A percentile compares a stretch with the other conserved stretches of the same genome.
These are phyloP conservation scores for Cremastinae sp. DNA, from an alignment of 2,888 invertebrate species.

Conservation along the genomic window DNA sequence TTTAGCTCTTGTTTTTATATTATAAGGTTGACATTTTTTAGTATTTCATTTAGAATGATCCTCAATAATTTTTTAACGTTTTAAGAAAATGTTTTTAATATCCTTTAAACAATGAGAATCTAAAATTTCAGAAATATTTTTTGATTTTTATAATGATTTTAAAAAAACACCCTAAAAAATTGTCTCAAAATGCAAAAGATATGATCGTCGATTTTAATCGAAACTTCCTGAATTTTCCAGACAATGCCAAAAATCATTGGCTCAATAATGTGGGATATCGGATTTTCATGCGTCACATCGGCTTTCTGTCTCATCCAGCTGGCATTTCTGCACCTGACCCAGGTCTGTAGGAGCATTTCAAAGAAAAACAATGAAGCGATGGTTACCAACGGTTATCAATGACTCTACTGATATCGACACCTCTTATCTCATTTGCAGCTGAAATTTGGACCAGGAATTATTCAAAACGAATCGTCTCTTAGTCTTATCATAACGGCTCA, in stretches of 20 bases:
- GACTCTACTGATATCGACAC: background rate
- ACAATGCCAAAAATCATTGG: slow-evolving; percentile 81
- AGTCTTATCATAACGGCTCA: slow-evolving; percentile 81
- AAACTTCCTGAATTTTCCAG: slow-evolving; percentile 67
- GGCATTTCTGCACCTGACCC: slow-evolving; percentile 82
- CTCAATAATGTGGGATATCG: slow-evolving; percentile 82
- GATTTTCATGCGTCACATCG: slow-evolving; percentile 82
- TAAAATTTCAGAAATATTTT: too few species aligned
- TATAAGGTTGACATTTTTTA: too few species aligned
- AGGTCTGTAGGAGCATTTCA: slow-evolving; percentile 78
- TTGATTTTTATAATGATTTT: too few species aligned
- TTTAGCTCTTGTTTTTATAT: too few species aligned
- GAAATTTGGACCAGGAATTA: slow-evolving; percentile 81
- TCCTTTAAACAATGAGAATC: too few species aligned
- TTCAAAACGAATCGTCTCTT: slow-evolving; percentile 81
- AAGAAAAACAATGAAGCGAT: slow-evolving; percentile 64
- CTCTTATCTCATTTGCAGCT: slow-evolving; percentile 79
- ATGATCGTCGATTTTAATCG: background rate
- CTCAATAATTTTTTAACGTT: too few species aligned
- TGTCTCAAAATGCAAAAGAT: too few species aligned
- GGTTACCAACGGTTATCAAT: slow-evolving; percentile 39
- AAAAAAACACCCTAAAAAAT: too few species aligned
- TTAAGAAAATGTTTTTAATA: too few species aligned
- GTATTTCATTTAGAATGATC: too few species aligned
- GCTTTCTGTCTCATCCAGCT: slow-evolving; percentile 83